These are phyloP conservation scores for Okamejei kenojei DNA, from an alignment of 2,797 vertebrate genomes.

Conservation along the genomic window DNA sequence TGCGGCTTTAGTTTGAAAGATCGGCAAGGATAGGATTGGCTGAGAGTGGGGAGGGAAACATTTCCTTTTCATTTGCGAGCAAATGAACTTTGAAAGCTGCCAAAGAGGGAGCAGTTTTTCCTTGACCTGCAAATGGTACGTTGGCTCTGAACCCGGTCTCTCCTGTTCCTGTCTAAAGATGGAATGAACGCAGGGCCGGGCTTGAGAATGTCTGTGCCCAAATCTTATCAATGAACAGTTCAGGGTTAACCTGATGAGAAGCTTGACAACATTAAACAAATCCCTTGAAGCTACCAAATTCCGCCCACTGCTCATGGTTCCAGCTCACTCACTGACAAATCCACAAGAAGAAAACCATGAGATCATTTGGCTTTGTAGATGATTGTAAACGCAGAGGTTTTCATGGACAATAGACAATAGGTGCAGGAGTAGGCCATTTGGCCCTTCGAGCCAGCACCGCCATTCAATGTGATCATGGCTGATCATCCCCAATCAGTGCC, in stretches of 20 bases:
- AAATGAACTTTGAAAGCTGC: not conserved
- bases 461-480: no score
- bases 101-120: not conserved
- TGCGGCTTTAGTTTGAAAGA: not conserved
- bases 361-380: conserved; percentile 39
- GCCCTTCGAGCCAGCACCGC: no score
- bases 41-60: not conserved
- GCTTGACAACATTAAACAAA: not conserved
- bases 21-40: not conserved
- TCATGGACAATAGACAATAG: not conserved
- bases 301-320: no score
- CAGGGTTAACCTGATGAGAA: not conserved
- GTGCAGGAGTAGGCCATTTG: no score
- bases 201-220: not conserved
- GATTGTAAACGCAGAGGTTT: conserved; percentile 40
- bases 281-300: not conserved
- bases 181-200: not conserved
- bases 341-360: not conserved
- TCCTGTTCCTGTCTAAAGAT: not conserved
- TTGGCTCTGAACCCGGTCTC: not conserved
- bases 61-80: not conserved
- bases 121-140: not conserved
- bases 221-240: not conserved
- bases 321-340: not conserved
- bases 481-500: no score